These are phyloP conservation scores for Corvus moneduloides DNA, from an alignment of 2,113 vertebrate genomes.

Conservation along the genomic window DNA sequence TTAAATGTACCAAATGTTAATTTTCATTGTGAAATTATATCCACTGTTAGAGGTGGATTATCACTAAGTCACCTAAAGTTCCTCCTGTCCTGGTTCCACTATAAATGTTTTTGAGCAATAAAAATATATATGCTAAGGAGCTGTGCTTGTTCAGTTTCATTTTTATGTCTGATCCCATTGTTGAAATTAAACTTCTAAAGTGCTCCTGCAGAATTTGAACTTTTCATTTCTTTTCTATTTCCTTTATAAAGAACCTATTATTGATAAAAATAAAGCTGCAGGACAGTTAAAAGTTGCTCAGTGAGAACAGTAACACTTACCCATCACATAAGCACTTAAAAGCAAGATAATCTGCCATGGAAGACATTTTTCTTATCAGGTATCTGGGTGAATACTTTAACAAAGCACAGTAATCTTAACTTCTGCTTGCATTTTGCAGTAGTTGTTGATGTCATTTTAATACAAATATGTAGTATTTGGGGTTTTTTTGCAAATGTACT, in stretches of 20 bases:
- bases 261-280: background rate
- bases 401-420: background rate
- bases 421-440: background rate
- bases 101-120: background rate
- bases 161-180: background rate
- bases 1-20: background rate
- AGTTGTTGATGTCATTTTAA: background rate
- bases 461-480: background rate
- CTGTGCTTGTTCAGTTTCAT: background rate
- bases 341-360: background rate
- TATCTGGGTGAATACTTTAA: background rate
- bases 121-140: background rate
- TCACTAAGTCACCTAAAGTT: background rate
- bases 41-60: background rate
- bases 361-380: background rate
- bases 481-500: background rate
- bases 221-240: background rate
- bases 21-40: background rate
- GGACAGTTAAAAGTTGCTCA: background rate
- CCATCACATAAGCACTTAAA: background rate
- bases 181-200: background rate
- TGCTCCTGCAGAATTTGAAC: background rate
- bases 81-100: background rate
- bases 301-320: background rate
- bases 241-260: background rate